Evolutionary conservation across 2,888 invertebrate genomes (phyloP), one percentile per base, ranked within the genome.

Genomic region (Conchocele bisecta): DNA sequence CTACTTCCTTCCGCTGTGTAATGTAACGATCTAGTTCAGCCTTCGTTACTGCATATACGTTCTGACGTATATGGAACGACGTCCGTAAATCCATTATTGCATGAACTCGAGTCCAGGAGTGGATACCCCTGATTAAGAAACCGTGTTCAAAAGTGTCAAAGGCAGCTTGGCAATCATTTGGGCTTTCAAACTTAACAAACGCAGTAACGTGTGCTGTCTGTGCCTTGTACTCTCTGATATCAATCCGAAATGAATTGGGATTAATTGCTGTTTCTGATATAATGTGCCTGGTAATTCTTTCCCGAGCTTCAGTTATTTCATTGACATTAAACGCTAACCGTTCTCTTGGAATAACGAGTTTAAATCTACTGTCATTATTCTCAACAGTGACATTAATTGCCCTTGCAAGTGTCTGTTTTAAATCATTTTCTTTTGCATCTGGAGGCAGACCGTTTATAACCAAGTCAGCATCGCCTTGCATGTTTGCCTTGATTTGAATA

Each of bases 31-130:
- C 60, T 20, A 83, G 58, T 22, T 80, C 70, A 20, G 56, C 26
- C 39, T 70, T 46, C 5, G 77, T 44, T 5, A 71, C 69, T 17
- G 66, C 64, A 57, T 64, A 74, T 0, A 86, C 33, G n/a, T 58
- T 33, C 48, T 53, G 50, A 15, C 59, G 44, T 13, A 85, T 46
- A 44, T 59, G 42, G 0, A 85, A 37, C 17, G 65, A 54, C 15
- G 81, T 57, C 37, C 76, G 76, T 24, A 71, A 78, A 22, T 76
- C 70, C 11, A 59, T 35, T 7, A 41, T 57, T 2, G 67, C 69
- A 24, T 56, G 24, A 3, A 76, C 56, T 17, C 22, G 33, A 13
- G 60, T 41, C 3, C 51, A 64, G 26, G 53, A 1, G 1, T 75
- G 46, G 13, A n/a, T n/a, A n/a, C n/a, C n/a, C n/a, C n/a, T n/a